Evolutionary conservation across 2,888 invertebrate species (phyloP), one percentile per base, ranked within the genome.

Genomic region (Pachycephus smyrnensis): DNA sequence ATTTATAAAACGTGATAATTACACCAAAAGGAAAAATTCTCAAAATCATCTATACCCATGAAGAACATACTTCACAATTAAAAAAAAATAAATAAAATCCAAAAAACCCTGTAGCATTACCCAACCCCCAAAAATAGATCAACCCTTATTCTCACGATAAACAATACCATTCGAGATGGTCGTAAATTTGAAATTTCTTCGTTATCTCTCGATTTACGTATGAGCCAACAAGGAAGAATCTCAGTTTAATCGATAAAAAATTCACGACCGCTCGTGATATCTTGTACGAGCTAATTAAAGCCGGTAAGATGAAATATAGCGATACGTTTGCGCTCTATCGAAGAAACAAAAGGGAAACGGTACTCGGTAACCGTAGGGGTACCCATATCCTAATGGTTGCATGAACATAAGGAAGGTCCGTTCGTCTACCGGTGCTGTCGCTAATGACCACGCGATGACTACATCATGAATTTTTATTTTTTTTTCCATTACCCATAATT

Each of bases 371-470:
- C 69, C 55, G 32, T 23, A 75, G 69, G 73, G 33, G 37, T 73
- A 75, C 73, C 36, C 40, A 73, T 73, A 40, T 31, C 73, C 73
- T 35, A 73, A 40, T 40, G 40, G 40, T 15, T 15, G 40, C 40
- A 40, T 40, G 40, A 40, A 40, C 15, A 40, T 15, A 73, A 75
- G 75, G 35, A 68, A n/a, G 71, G 31, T 73, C 73, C 30, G 12
- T 71, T 36, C 40, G 35, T 71, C 36, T 37, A 31, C 36, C 37
- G 12, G 6, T 73, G 69, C 73, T 68, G 68, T 75, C 77, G 83
- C 82, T 85, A 85, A 85, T 85, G 84, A 82, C 80, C 82, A 81
- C 76, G 73, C 81, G 79, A 83, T 84, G 82, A 84, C 82, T 81
- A 81, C 81, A 78, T 80, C 82, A 82, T 71, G 69, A 73, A 80